Evolutionary conservation across 2,888 invertebrate species (phyloP).

Genomic region (Eristalinus aeneus): DNA sequence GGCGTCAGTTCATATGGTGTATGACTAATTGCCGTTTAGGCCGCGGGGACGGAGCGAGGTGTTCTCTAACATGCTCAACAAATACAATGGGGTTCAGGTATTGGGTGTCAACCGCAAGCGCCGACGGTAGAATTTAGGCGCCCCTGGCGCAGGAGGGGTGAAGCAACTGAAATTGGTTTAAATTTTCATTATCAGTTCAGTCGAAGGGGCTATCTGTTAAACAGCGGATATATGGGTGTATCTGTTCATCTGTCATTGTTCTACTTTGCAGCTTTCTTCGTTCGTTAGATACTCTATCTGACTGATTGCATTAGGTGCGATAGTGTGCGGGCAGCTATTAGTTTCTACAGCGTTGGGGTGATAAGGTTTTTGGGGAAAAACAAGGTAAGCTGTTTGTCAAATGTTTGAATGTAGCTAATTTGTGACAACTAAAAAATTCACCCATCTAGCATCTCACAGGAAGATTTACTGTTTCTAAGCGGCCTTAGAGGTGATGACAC

Average conservation of each 20-base stretch:
- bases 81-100: conserved; percentile 49
- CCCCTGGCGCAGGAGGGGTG: not conserved
- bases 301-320: conserved; percentile 26
- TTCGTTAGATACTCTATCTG: conserved; percentile 10
- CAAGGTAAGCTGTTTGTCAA: not conserved
- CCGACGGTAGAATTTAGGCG: not conserved
- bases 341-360: not conserved
- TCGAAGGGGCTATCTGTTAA: not conserved
- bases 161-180: conserved; percentile 33
- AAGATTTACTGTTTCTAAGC: not conserved
- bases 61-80: conserved; percentile 49
- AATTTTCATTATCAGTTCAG: not conserved
- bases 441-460: too few species aligned
- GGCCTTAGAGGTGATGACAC: not conserved
- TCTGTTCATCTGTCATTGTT: not conserved
- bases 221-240: not conserved
- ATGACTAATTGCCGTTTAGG: conserved; percentile 63
- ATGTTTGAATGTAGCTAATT: not conserved
- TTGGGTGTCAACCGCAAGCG: not conserved
- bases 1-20: conserved; percentile 36
- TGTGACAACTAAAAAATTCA: not conserved
- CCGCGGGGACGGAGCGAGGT: not conserved
- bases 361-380: not conserved
- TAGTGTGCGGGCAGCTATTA: not conserved
- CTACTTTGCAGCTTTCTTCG: not conserved